Conservation (phyloP, 2,113 vertebrate species). For the Penelope pileata region DNA sequence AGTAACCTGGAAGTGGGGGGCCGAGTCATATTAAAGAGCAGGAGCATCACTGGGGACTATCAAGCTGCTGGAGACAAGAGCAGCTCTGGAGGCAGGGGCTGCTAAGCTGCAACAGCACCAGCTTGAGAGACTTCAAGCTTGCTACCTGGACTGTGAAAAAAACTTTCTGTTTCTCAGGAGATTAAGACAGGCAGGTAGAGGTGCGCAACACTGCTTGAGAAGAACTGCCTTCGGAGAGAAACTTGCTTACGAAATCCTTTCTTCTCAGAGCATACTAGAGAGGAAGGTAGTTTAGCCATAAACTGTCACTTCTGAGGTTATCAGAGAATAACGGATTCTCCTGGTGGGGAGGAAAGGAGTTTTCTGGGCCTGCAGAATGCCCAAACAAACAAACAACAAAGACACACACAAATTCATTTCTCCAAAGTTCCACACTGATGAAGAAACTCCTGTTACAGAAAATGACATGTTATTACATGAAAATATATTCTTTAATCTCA, state of each 20-base stretch:
- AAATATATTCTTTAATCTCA: neutral
- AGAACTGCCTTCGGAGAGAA: neutral
- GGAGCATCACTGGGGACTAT: accelerated
- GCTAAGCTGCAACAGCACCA: neutral
- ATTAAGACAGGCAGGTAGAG: neutral
- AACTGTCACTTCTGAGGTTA: neutral
- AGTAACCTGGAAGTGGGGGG: neutral
- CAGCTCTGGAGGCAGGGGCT: too few relatives aligned
- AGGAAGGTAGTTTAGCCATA: neutral
- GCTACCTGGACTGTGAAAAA: neutral
- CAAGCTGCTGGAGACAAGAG: neutral
- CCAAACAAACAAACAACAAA: neutral
- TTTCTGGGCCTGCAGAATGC: neutral
- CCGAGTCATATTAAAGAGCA: neutral
- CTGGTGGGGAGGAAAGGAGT: neutral
- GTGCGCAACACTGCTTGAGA: neutral
- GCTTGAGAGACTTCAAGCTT: neutral
- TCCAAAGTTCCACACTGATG: neutral
- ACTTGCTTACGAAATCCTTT: neutral
- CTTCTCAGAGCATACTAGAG: neutral
- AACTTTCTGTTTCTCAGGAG: neutral
- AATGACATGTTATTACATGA: neutral
- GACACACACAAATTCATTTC: neutral
- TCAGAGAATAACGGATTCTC: neutral
- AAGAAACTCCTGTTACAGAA: neutral